Percentiles rank a stretch among this genome's conserved stretches.
Evolutionary conservation across 2,797 vertebrate genomes (phyloP).

Genomic region (Pseudochirops cupreus): DNA sequence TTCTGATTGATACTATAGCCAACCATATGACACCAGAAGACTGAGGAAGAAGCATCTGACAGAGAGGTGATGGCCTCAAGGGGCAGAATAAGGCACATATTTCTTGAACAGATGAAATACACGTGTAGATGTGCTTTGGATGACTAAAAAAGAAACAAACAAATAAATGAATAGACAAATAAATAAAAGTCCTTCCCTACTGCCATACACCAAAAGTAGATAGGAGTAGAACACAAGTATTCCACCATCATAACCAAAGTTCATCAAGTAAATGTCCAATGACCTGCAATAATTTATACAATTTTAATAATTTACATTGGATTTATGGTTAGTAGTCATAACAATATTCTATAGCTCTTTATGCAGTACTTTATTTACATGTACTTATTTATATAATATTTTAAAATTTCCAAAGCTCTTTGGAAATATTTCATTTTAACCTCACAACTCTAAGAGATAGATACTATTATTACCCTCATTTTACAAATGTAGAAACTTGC

Average conservation of each 20-base stretch:
- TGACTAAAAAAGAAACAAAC: neutral
- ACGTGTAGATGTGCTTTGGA: neutral
- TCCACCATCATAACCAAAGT: neutral
- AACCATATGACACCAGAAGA: neutral
- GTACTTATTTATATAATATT: neutral
- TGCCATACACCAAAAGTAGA: neutral
- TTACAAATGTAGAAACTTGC: neutral
- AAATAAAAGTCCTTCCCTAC: neutral
- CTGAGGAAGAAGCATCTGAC: neutral
- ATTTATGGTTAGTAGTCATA: neutral
- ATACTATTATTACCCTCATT: neutral
- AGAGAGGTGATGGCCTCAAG: neutral
- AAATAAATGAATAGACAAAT: no score
- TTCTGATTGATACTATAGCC: neutral
- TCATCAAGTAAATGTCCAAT: neutral
- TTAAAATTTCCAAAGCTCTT: neutral
- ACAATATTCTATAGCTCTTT: neutral
- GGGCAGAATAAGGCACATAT: neutral
- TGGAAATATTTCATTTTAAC: neutral
- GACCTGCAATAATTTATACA: neutral
- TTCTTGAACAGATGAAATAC: neutral
- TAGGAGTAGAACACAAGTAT: neutral
- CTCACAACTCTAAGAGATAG: neutral
- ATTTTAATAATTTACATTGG: neutral
- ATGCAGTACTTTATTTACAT: neutral